Conservation (phyloP, 2,113 vertebrate species). For the Furnarius figulus region DNA sequence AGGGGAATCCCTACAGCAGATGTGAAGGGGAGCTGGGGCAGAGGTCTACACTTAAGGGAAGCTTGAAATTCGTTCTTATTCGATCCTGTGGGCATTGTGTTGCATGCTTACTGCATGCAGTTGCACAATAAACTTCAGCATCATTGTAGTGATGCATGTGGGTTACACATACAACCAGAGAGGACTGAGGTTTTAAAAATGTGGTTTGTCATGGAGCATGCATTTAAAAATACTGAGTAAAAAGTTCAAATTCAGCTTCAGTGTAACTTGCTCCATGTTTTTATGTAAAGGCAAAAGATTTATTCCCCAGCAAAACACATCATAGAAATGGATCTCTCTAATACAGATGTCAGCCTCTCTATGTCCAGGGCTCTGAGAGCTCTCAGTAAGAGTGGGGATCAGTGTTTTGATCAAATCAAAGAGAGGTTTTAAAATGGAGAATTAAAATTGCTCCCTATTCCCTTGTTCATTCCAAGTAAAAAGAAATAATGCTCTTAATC, state of each 20-base stretch:
- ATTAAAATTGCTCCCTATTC: background rate
- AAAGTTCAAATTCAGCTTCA: conserved; percentile 1
- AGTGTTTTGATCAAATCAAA: too few relatives aligned
- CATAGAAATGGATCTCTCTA: background rate
- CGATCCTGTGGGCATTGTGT: background rate
- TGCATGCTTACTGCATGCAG: background rate
- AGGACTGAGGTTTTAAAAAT: background rate
- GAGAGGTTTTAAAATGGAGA: background rate
- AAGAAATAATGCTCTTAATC: background rate
- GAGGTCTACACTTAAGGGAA: background rate
- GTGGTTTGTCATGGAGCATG: conserved; percentile 13
- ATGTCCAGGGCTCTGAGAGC: background rate
- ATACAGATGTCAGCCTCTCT: background rate
- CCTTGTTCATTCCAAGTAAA: background rate
- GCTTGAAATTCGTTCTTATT: background rate
- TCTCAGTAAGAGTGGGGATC: background rate
- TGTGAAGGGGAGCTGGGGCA: background rate
- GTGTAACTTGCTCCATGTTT: background rate
- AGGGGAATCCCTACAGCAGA: background rate
- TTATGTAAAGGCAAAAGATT: background rate
- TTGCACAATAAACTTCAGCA: background rate
- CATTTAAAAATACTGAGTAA: background rate
- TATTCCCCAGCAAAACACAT: background rate
- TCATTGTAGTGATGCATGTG: rapidly evolving
- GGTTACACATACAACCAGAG: background rate